Evolutionary conservation across 1,140 invertebrate genomes (phyloP).

Genomic region (Neomicropteryx cornuta): DNA sequence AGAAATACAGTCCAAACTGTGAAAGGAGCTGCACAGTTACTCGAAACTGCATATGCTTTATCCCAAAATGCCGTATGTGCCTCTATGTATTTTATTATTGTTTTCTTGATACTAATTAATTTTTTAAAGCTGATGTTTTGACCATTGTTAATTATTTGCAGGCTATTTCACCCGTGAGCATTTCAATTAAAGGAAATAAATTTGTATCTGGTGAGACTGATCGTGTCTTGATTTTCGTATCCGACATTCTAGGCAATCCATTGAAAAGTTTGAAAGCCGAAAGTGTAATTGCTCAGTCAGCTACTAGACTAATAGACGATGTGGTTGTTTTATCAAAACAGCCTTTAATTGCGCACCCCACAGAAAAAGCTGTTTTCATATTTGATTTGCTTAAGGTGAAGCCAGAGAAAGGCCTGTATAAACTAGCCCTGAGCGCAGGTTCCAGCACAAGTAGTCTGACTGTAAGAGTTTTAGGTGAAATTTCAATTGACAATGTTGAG

Average conservation of each 20-base stretch:
- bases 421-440: conserved; percentile 62
- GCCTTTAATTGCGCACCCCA: conserved; percentile 31
- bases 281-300: conserved; percentile 64
- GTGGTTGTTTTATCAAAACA: conserved; percentile 62
- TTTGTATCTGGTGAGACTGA: conserved; percentile 62
- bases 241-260: conserved; percentile 73
- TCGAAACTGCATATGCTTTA: conserved; percentile 64
- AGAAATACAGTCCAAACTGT: conserved; percentile 78
- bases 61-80: conserved; percentile 36
- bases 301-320: conserved; percentile 59
- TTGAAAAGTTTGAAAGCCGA: conserved; percentile 45
- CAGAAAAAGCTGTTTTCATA: conserved; percentile 58
- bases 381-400: conserved; percentile 73
- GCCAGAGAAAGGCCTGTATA: conserved; percentile 74
- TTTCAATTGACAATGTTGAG: conserved; percentile 68
- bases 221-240: conserved; percentile 62
- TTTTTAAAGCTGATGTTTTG: conserved; percentile 3
- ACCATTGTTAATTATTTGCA: conserved; percentile 5
- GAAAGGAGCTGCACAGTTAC: conserved; percentile 67
- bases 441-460: conserved; percentile 53
- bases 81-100: neutral
- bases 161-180: conserved; percentile 51
- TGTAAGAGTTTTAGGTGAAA: conserved; percentile 60
- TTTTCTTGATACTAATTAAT: neutral
- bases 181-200: conserved; percentile 62